Base-by-base conservation (phyloP, 2,113 vertebrate species). In the Brachyhypopomus occidentalis region DNA sequence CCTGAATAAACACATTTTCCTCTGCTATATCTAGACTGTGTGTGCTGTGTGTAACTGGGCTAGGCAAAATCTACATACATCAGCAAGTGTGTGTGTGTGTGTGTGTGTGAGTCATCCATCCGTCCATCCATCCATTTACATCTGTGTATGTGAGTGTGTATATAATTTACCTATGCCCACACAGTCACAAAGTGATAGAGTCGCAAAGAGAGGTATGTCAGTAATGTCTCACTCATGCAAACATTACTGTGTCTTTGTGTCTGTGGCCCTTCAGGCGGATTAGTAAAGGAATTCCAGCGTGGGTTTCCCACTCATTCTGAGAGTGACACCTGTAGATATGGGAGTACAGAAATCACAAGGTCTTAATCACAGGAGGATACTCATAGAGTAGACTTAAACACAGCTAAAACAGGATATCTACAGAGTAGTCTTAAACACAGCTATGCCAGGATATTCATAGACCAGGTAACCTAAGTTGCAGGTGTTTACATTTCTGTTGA, bases 171-270 rank as follows among this genome's bases (percentile, higher is more conserved):
- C 30, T 30, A 30, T 30, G 30, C 30, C 30, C 30, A 30, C 30
- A 30, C 30, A 30, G 30, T 30, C 30, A 30, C 30, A 30, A 30
- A 30, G 30, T 30, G 30, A 1, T 30, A 1, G 3, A 30, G 30
- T 30, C 30, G 30, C 30, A 30, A 30, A 30, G 30, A 52, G 45
- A 52, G 45, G 45, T 52, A 11, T 52, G 12, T 52, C 20, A 81
- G 48, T n/a, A 4, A 9, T 1, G 30, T 23, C 41, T 11, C 72
- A 41, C 69, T 80, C 36, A 73, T 80, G 69, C 30, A 52, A 25
- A 63, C 11, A 62, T 73, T 41, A 73, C 70, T 25, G 30, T 80
- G 58, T 73, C 58, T 73, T 23, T 73, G 62, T 73, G 48, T 52
- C 70, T 73, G 34, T 73, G 23, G 58, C 70, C 59, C 19, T 73